phyloP scores from a whole-genome alignment of 2,797 vertebrate genomes.

The Squalus acanthias region DNA sequence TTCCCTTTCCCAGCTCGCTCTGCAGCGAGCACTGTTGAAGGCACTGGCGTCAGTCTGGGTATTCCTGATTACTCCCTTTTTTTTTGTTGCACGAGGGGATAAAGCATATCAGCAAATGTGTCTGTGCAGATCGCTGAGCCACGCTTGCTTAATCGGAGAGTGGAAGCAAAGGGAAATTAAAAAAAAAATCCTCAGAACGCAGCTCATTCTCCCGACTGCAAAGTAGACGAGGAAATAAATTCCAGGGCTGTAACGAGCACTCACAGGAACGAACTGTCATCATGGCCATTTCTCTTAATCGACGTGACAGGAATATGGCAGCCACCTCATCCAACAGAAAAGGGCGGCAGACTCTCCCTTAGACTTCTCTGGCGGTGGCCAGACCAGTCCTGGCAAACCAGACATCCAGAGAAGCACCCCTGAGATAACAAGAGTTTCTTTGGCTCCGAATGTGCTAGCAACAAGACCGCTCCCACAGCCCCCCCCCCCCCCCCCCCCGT shows the following conservation, averaged over 20 bases:
- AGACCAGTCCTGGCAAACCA: constrained; percentile 59
- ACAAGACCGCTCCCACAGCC: not conserved
- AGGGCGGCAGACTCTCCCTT: constrained; percentile 58
- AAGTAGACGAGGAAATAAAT: constrained; percentile 1
- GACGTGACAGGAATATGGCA: constrained; percentile 50
- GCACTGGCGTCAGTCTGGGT: constrained; percentile 75
- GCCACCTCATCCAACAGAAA: constrained; percentile 54
- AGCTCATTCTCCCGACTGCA: not conserved
- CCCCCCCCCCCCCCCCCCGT: not conserved
- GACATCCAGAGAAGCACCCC: constrained; percentile 56
- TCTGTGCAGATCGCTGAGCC: constrained; percentile 61
- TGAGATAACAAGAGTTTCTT: constrained; percentile 56
- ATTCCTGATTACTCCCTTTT: constrained; percentile 67
- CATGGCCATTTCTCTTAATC: constrained; percentile 70
- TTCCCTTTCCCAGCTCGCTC: not conserved
- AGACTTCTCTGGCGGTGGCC: constrained; percentile 54
- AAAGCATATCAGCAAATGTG: constrained; percentile 76
- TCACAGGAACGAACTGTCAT: constrained; percentile 75
- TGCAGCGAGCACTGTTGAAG: constrained; percentile 69
- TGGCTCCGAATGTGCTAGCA: constrained; percentile 46
- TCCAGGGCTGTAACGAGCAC: constrained; percentile 42
- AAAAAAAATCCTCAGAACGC: not conserved
- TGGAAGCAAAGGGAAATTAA: not conserved
- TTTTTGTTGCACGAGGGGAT: constrained; percentile 61
- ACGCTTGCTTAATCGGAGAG: constrained; percentile 7